phyloP scores from a whole-genome alignment of 2,888 invertebrate species.

The Baronia brevicornis region DNA sequence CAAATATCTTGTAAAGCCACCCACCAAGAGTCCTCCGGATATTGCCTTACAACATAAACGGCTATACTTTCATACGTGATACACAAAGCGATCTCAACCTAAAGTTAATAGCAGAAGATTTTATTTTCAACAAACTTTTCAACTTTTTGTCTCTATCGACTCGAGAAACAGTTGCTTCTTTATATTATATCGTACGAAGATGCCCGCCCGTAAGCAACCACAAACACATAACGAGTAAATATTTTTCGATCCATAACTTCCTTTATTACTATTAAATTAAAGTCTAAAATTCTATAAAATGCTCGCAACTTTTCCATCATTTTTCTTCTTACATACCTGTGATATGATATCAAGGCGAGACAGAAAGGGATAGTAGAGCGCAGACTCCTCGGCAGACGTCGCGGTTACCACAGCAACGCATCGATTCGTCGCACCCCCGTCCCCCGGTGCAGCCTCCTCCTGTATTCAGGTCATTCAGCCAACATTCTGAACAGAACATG shows the following conservation, averaged over 20 bases:
- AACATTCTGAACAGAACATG: constrained; percentile 22
- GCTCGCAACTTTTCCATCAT: constrained; percentile 21
- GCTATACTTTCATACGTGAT: constrained; percentile 19
- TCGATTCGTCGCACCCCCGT: constrained; percentile 61
- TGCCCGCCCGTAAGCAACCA: constrained; percentile 28
- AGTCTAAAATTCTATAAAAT: constrained; percentile 6
- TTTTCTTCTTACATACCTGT: constrained; percentile 36
- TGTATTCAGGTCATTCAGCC: constrained; percentile 68
- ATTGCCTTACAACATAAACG: constrained; percentile 38
- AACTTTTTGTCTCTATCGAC: constrained; percentile 57
- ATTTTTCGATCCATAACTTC: constrained; percentile 22
- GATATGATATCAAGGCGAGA: constrained; percentile 75
- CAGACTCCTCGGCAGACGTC: constrained; percentile 75
- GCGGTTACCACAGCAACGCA: constrained; percentile 69
- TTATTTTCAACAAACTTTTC: constrained; percentile 26
- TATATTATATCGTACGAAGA: constrained; percentile 64
- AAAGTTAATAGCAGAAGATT: constrained; percentile 24
- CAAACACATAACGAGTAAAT: too few relatives aligned
- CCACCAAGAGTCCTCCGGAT: constrained; percentile 44
- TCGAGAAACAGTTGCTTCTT: constrained; percentile 56
- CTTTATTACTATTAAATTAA: constrained; percentile 12
- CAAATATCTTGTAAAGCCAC: constrained; percentile 71
- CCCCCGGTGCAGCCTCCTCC: constrained; percentile 48
- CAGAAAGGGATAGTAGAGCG: constrained; percentile 73
- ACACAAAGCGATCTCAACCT: constrained; percentile 22